Base-by-base conservation (phyloP, 53 echinoderm and acorn worm genomes). In the Astropecten irregularis region DNA sequence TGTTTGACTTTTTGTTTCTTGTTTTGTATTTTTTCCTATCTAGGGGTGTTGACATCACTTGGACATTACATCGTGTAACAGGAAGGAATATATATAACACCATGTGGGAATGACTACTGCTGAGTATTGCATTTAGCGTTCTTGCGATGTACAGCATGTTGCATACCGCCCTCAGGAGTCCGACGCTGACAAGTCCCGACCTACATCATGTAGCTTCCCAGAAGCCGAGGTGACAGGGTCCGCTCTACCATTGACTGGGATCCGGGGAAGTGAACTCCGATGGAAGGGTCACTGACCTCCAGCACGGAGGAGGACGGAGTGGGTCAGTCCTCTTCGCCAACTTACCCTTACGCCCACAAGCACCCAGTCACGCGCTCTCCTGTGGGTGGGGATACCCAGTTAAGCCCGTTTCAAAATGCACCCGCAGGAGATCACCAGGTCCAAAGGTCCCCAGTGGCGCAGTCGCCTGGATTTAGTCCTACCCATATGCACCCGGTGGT, bases 241-340 rank as follows among this genome's bases (percentile, higher is more conserved):
- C 22, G n/a, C n/a, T n/a, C n/a, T n/a, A n/a, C n/a, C n/a, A n/a
- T n/a, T n/a, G n/a, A n/a, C n/a, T n/a, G n/a, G n/a, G n/a, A n/a
- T n/a, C n/a, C n/a, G n/a, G n/a, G n/a, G n/a, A 48, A 60, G 28
- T 33, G 62, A 38, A 79, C 52, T 20, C 47, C 59, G 9, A 62
- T 62, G 62, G 61, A 79, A 30, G 79, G 79, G 79, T 61, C 79
- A 32, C 7, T 79, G 62, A 79, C 79, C 62, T 62, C 62, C 1
- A 44, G 62, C 40, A 16, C 47, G 8, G 79, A 47, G 79, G 79
- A 62, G 46, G 79, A 53, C 20, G 52, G 21, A 22, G 28, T 28
- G 10, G 18, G 31, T 9, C 9, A 4, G 31, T 31, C 42, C 44
- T 18, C 62, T 28, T 48, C 46, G n/a, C 25, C 79, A 46, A 29